Evolutionary conservation across 1,140 invertebrate species (phyloP).

Genomic region (Sinella curviseta): DNA sequence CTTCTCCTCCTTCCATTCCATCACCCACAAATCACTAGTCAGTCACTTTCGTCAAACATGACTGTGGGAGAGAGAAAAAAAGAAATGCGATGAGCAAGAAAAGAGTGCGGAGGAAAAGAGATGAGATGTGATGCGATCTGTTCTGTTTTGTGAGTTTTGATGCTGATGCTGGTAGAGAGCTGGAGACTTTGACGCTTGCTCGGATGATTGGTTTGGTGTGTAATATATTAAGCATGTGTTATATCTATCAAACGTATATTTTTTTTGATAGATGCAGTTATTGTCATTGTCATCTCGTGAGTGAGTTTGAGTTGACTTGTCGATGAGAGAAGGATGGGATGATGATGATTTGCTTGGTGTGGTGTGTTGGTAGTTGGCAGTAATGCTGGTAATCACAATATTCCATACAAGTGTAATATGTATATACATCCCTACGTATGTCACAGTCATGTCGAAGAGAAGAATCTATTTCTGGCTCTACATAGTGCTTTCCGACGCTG

Average conservation of each 20-base stretch:
- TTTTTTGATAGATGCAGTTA: constrained; percentile 7
- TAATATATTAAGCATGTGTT: not conserved
- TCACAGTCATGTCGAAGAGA: too few species aligned
- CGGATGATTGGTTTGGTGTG: not conserved
- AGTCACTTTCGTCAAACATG: constrained; percentile 17
- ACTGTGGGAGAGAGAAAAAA: not conserved
- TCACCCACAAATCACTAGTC: constrained; percentile 25
- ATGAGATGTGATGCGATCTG: constrained; percentile 7
- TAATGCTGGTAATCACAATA: too few species aligned
- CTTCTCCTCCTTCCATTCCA: constrained; percentile 1
- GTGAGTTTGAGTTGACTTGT: constrained; percentile 22
- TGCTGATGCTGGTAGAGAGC: not conserved
- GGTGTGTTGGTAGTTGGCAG: too few species aligned
- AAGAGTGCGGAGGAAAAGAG: not conserved
- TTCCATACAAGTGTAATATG: too few species aligned
- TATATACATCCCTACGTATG: too few species aligned
- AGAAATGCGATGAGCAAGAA: not conserved
- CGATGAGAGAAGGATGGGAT: not conserved
- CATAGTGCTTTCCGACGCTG: not conserved
- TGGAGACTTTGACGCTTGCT: not conserved
- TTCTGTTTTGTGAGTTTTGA: not conserved
- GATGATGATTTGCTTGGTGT: too few species aligned
- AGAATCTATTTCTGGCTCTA: not conserved
- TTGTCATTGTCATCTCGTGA: constrained; percentile 14
- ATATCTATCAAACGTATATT: not conserved